These are phyloP conservation scores for Monoplex corrugatus DNA, from an alignment of 2,888 invertebrate genomes.

Conservation along the genomic window DNA sequence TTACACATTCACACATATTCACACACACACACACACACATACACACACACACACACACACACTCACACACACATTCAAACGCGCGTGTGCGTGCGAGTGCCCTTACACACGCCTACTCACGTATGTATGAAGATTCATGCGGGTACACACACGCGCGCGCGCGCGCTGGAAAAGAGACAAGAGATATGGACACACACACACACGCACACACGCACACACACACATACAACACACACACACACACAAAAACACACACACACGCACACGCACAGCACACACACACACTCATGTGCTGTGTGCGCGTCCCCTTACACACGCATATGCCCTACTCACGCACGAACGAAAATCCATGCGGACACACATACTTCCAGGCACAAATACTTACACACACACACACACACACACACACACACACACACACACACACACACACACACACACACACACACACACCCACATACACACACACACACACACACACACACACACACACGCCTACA, in stretches of 20 bases:
- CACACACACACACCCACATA: constrained; percentile 15
- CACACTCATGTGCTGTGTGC: no score
- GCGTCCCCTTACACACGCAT: no score
- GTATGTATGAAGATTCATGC: background rate
- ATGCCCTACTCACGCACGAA: no score
- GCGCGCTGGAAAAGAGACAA: no score
- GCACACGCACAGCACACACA: no score
- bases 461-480: constrained; percentile 18
- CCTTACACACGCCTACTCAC: background rate
- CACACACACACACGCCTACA: background rate
- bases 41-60: constrained; percentile 32
- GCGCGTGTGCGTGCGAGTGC: background rate
- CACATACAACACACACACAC: background rate
- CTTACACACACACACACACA: background rate
- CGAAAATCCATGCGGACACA: no score
- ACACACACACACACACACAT: constrained; percentile 33
- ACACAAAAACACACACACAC: background rate
- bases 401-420: constrained; percentile 34
- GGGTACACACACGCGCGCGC: background rate
- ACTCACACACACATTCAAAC: constrained; percentile 12
- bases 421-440: constrained; percentile 11
- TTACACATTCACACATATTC: no score
- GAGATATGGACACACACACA: no score
- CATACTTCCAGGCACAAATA: background rate
- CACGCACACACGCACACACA: background rate